phyloP scores from a whole-genome alignment of 2,888 invertebrate genomes.

The Spisula solida region DNA sequence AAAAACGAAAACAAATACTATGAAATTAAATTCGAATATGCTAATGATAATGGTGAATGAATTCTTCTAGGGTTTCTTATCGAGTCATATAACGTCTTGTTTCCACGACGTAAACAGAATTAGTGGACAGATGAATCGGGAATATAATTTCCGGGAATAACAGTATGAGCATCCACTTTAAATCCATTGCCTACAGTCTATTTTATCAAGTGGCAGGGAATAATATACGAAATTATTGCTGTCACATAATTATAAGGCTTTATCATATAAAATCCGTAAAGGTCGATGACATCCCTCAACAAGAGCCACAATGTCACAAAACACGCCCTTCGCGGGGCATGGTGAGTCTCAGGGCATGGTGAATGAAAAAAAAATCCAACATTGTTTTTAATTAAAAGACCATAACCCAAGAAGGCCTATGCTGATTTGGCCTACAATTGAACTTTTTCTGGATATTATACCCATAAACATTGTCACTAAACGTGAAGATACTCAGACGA shows the following conservation, averaged over 20 bases:
- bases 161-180: background rate
- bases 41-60: background rate
- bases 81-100: background rate
- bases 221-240: background rate
- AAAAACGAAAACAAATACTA: background rate
- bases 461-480: too few species aligned
- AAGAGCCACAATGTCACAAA: too few species aligned
- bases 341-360: too few species aligned
- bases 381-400: too few species aligned
- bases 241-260: background rate
- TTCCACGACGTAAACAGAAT: background rate
- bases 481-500: too few species aligned
- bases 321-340: too few species aligned
- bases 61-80: background rate
- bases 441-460: too few species aligned
- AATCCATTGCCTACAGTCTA: background rate
- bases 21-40: conserved; percentile 18
- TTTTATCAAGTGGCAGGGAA: background rate
- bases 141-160: background rate
- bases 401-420: too few species aligned
- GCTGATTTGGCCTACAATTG: too few species aligned
- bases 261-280: background rate
- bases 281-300: too few species aligned
- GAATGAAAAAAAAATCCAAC: too few species aligned
- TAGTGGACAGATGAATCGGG: background rate